Conservation (phyloP, 2,113 vertebrate species). For the Pithys albifrons region DNA sequence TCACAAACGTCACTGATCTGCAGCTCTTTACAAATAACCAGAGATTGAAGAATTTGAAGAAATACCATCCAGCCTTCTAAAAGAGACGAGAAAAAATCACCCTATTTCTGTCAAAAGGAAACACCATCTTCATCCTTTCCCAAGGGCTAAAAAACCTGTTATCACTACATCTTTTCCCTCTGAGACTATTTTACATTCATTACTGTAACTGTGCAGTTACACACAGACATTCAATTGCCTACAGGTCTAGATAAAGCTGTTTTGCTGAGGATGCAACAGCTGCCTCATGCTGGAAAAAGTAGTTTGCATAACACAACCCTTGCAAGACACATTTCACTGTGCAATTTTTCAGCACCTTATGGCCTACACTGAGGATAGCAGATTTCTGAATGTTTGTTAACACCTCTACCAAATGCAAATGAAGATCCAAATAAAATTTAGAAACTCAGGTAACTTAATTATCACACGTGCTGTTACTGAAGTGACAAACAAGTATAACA, state of each 20-base stretch:
- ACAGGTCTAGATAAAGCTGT: background rate
- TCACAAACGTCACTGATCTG: background rate
- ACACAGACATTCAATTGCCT: background rate
- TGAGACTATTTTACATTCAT: background rate
- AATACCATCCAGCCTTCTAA: background rate
- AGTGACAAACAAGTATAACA: background rate
- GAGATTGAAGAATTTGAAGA: background rate
- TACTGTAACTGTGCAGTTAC: background rate
- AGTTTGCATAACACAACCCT: background rate
- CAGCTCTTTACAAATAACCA: background rate
- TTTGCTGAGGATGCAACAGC: background rate
- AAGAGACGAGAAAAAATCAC: background rate
- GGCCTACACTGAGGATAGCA: background rate
- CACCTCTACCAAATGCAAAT: background rate
- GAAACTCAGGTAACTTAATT: background rate
- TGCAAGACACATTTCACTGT: background rate
- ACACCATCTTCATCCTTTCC: background rate
- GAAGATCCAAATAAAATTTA: background rate
- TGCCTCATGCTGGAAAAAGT: background rate
- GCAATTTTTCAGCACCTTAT: background rate
- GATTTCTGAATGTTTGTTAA: background rate
- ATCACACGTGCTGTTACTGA: background rate
- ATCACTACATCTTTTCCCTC: rapidly evolving
- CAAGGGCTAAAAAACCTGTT: background rate
- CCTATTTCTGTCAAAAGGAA: background rate